Evolutionary conservation across 2,797 vertebrate genomes (phyloP), one percentile per base, ranked within the genome.

Genomic region (Brachyalestes nurse): DNA sequence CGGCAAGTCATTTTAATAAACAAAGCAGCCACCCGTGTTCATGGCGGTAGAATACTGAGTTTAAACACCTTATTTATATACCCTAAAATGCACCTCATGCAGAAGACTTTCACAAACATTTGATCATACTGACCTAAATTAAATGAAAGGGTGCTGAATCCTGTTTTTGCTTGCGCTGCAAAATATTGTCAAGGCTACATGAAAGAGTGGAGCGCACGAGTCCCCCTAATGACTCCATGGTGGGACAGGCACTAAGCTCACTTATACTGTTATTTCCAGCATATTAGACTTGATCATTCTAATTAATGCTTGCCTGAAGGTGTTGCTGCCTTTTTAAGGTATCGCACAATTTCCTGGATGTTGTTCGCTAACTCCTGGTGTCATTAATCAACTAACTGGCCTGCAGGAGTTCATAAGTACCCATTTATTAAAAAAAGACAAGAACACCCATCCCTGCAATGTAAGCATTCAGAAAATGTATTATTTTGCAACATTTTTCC

Each of bases 241-340:
- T 21, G 25, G 23, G 49, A 34, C 70, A 72, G 25, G 25, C 2
- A 42, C 12, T 13, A 58, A 58, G 7, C 71, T 58, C 71, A 58
- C 28, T 57, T 57, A 28, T 55, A 34, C 19, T 55, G 40, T 57
- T 58, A 34, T 58, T 73, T 73, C 53, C 71, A 58, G 25, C 19
- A 19, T 73, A 73, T 73, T 58, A 73, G 40, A 21, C 47, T 14
- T 67, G 65, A 67, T 45, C 65, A 45, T n/a, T 12, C 65, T 42
- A 45, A 72, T 55, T 38, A 72, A 72, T 72, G 19, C 4, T 9
- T 57, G 25, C 7, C 49, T 72, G 16, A 16, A 17, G 49, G 70
- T 14, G 16, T 10, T 21, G 16, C 49, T 72, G 70, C 25, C 19
- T 53, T 55, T 55, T 70, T 25, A 28, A 51, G 69, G 47, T 28